Conservation (phyloP, 2,113 vertebrate genomes). For the Pungitius pungitius region DNA sequence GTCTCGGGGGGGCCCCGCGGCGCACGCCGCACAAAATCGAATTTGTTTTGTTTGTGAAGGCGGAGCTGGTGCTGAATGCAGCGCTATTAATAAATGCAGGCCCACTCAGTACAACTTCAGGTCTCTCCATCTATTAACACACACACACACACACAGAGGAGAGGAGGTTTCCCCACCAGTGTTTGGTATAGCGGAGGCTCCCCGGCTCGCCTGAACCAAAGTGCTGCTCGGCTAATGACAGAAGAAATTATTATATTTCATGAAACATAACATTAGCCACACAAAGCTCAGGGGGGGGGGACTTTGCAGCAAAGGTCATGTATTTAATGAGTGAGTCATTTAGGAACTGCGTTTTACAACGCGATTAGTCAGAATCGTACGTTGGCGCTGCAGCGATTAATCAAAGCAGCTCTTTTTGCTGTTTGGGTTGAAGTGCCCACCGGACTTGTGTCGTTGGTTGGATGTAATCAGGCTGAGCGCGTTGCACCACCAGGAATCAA, state of each 20-base stretch:
- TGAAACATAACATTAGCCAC: conserved; percentile 13
- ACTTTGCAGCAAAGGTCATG: neutral
- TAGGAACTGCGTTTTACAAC: conserved; percentile 5
- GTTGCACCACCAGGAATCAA: conserved; percentile 7
- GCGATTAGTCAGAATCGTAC: neutral
- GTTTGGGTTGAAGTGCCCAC: conserved; percentile 16
- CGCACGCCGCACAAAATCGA: conserved; percentile 20
- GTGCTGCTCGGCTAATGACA: neutral
- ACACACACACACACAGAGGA: neutral
- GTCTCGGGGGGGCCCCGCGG: conserved; percentile 24
- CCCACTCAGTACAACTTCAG: conserved; percentile 5
- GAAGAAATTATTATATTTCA: conserved; percentile 2
- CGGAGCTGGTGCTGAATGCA: conserved; percentile 19
- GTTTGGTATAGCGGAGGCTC: neutral
- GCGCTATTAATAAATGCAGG: conserved; percentile 34
- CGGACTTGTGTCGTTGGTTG: conserved; percentile 14
- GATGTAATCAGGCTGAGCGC: conserved; percentile 7
- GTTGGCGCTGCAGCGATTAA: neutral
- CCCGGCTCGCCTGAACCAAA: neutral
- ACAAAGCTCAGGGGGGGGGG: neutral
- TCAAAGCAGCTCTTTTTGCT: neutral
- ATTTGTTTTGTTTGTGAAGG: conserved; percentile 41
- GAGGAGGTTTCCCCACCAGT: neutral
- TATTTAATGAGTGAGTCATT: neutral
- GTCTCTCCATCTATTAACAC: conserved; percentile 13